Percentiles rank a stretch among this genome's conserved stretches.
These are phyloP conservation scores for Rhinichthys osculus DNA, from an alignment of 2,797 vertebrate genomes.

Conservation along the genomic window DNA sequence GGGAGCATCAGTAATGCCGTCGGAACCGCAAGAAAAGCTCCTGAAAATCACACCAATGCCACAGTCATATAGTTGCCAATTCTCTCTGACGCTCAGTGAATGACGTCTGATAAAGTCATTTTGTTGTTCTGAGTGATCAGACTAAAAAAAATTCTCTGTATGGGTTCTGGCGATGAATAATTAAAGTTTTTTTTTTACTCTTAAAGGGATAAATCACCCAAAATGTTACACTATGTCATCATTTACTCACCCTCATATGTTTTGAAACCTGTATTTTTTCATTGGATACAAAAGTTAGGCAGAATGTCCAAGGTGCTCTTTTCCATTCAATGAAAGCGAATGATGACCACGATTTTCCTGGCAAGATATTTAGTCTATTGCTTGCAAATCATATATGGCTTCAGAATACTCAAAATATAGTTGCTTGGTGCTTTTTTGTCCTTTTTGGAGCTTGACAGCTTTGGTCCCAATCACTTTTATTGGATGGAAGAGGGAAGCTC, in stretches of 20 bases:
- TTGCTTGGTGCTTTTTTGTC: not conserved
- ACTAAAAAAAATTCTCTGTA: not conserved
- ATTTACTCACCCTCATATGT: not conserved
- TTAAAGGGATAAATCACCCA: not conserved
- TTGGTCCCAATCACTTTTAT: not conserved
- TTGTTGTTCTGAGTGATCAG: constrained; percentile 3
- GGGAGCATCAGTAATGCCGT: constrained; percentile 25
- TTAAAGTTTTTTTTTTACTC: not conserved
- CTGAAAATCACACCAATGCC: constrained; percentile 38
- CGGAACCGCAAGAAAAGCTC: constrained; percentile 28
- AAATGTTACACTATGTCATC: not conserved
- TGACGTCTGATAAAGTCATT: constrained; percentile 18
- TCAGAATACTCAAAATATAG: not conserved
- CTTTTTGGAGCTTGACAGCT: not conserved
- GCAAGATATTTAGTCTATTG: not conserved
- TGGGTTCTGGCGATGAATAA: constrained; percentile 6
- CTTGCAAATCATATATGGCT: not conserved
- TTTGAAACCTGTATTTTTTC: not conserved
- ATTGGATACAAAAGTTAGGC: not conserved
- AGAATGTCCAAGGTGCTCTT: not conserved
- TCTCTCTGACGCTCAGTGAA: constrained; percentile 18
- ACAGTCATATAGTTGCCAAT: constrained; percentile 32
- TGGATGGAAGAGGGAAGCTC: not conserved
- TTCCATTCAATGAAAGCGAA: not conserved
- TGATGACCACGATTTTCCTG: not conserved